phyloP scores from a whole-genome alignment of 1,140 invertebrate species.

The Formica exsecta region DNA sequence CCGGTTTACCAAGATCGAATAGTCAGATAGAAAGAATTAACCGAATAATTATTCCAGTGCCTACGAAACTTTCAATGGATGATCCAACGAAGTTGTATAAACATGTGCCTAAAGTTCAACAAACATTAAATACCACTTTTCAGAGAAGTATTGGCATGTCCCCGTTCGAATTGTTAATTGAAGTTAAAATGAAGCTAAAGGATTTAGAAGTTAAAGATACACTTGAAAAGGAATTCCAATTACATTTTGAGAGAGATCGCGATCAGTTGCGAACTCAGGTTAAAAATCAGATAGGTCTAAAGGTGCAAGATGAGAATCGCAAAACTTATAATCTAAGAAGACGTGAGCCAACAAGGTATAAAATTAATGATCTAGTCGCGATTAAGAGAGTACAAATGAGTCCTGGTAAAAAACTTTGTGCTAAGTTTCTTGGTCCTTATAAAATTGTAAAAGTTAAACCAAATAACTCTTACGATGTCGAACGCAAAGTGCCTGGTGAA shows the following conservation, averaged over 20 bases:
- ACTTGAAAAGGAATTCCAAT: slow-evolving; percentile 36
- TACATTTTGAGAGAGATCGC: slow-evolving; percentile 7
- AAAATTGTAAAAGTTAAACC: not conserved
- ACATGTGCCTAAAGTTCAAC: not conserved
- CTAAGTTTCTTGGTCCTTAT: not conserved
- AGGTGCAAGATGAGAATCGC: slow-evolving; percentile 71
- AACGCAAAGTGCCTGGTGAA: not conserved
- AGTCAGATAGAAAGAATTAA: not conserved
- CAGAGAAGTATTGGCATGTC: slow-evolving; percentile 70
- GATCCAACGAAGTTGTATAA: not conserved
- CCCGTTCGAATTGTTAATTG: slow-evolving; percentile 78
- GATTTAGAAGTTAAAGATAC: slow-evolving; percentile 60
- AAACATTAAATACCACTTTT: not conserved
- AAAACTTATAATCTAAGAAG: slow-evolving; percentile 70
- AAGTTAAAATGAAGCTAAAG: slow-evolving; percentile 75
- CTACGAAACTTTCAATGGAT: not conserved
- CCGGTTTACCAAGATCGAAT: not conserved
- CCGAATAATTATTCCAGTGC: not conserved
- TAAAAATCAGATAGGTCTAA: slow-evolving; percentile 10
- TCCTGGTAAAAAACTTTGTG: not conserved
- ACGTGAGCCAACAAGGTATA: not conserved
- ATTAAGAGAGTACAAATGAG: not conserved
- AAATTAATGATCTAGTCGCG: not conserved
- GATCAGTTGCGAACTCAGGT: not conserved
- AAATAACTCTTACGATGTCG: not conserved